Conservation (phyloP, 2,113 vertebrate genomes). For the Corythornis cristatus region DNA sequence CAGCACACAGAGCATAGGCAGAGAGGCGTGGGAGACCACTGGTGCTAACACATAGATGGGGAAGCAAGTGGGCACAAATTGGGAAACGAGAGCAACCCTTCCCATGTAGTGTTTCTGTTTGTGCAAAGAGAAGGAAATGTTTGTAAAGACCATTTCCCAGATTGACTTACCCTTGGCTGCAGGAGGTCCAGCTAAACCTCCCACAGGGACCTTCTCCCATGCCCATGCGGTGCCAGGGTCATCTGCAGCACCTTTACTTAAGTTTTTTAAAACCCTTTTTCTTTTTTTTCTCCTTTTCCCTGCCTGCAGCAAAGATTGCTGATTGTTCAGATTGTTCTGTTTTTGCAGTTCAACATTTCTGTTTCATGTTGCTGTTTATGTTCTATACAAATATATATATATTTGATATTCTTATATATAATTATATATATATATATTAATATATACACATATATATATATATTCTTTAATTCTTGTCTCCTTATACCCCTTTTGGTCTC, state of each 20-base stretch:
- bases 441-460: too few relatives aligned
- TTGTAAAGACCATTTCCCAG: neutral
- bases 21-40: neutral
- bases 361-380: too few relatives aligned
- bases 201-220: neutral
- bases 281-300: too few relatives aligned
- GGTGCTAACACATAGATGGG: neutral
- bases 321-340: too few relatives aligned
- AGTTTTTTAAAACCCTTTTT: too few relatives aligned
- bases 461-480: too few relatives aligned
- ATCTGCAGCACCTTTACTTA: neutral
- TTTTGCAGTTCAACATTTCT: too few relatives aligned
- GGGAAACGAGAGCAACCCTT: neutral
- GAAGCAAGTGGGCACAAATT: neutral
- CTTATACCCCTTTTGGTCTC: too few relatives aligned
- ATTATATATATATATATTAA: too few relatives aligned
- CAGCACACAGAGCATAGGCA: neutral
- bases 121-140: constrained; percentile 19
- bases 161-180: neutral
- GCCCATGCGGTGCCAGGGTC: neutral
- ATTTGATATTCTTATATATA: too few relatives aligned
- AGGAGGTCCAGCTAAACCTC: neutral
- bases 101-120: neutral
- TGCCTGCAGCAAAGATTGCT: too few relatives aligned
- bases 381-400: too few relatives aligned